Base-by-base conservation (phyloP, 2,113 vertebrate species). In the Erpornis zantholeuca region DNA sequence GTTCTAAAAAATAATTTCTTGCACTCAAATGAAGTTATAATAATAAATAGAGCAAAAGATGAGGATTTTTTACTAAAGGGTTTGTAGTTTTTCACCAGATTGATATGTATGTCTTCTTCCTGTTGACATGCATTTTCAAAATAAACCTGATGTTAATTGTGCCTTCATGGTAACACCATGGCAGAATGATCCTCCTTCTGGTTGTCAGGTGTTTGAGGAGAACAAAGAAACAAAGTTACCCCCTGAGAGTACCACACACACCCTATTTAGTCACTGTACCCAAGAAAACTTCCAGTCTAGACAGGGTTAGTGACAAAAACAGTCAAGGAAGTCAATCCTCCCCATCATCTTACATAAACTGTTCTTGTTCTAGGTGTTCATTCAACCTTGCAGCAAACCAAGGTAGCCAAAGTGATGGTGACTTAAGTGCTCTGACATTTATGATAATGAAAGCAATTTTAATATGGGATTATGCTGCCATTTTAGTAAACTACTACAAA, bases 291-390 rank as follows among this genome's bases (percentile, higher is more conserved):
- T 61, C 33, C 33, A 45, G 2, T 61, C 57, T 8, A 33, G 29
- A 33, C 15, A 60, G n/a, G 10, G 61, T 56, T 38, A 33, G 63
- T 27, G 52, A 69, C 19, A 53, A 56, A 79, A 70, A 22, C 15
- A n/a, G 7, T 29, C 2, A 5, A 11, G 21, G 13, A 87, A 82
- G 38, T 69, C 60, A 82, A 11, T 86, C 4, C 18, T 11, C 23
- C 52, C 29, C 0, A 0, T 42, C 56, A 28, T 63, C 56, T 38
- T 33, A 12, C 54, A 45, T 47, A 40, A 63, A 35, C 10, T 0
- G 4, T 57, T 90, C 52, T 68, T 57, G 5, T 86, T 53, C 38
- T 15, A 65, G 12, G 24, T 75, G 31, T 92, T 91, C n/a, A 49
- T 80, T 97, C 5, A 23, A 14, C 79, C 73, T 90, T 82, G 61